Conservation (phyloP, 1,140 invertebrate genomes). For the Notospermus geniculatus region DNA sequence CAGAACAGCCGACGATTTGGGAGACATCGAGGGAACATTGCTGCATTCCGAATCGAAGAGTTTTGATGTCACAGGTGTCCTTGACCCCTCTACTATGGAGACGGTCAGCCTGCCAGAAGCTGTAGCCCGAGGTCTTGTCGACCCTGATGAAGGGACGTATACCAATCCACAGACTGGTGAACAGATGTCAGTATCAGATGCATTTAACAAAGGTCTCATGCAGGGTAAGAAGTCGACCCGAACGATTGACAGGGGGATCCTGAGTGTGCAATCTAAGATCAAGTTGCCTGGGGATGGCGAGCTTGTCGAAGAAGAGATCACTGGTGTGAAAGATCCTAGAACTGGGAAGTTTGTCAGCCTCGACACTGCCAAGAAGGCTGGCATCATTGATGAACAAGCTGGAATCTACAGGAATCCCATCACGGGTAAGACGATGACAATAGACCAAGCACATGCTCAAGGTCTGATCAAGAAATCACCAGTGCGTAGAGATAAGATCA, state of each 20-base stretch:
- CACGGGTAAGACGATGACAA: slow-evolving; percentile 31
- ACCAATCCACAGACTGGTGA: slow-evolving; percentile 78
- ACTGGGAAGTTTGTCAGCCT: slow-evolving; percentile 28
- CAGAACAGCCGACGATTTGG: slow-evolving; percentile 42
- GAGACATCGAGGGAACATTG: slow-evolving; percentile 48
- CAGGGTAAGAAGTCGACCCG: slow-evolving; percentile 47
- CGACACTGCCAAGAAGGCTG: too few relatives aligned
- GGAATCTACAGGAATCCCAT: slow-evolving; percentile 22
- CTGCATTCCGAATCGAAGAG: slow-evolving; percentile 50
- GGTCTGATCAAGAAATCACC: slow-evolving; percentile 63
- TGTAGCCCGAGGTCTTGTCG: slow-evolving; percentile 77
- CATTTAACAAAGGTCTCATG: slow-evolving; percentile 67
- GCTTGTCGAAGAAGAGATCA: too few relatives aligned
- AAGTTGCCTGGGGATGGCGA: slow-evolving; percentile 22
- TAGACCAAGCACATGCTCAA: slow-evolving; percentile 60
- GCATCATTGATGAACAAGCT: slow-evolving; percentile 58
- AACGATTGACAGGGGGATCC: slow-evolving; percentile 39
- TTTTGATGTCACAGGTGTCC: slow-evolving; percentile 63
- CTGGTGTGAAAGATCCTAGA: slow-evolving; percentile 24
- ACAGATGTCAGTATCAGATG: slow-evolving; percentile 55
- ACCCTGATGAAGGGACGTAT: slow-evolving; percentile 68
- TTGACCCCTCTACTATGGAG: slow-evolving; percentile 79
- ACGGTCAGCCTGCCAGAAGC: slow-evolving; percentile 80
- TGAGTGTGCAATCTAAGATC: slow-evolving; percentile 40
- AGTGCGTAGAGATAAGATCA: slow-evolving; percentile 6